These are phyloP conservation scores for Conger conger DNA, from an alignment of 2,113 vertebrate species.

Conservation along the genomic window DNA sequence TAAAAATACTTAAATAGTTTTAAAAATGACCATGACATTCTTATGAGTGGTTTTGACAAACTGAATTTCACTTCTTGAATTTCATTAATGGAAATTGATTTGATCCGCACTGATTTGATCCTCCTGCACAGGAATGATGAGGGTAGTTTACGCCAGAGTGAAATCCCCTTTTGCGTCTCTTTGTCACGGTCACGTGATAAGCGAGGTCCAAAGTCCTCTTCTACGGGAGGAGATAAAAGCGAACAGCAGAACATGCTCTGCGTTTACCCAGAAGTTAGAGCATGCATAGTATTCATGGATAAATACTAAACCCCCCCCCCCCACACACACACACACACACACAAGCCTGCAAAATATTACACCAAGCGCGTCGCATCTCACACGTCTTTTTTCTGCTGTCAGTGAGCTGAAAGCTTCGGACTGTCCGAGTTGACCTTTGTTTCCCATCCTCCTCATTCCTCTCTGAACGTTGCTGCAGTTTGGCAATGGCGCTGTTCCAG, in stretches of 20 bases:
- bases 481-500: not conserved
- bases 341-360: not conserved
- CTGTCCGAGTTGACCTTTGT: not conserved
- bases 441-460: not conserved
- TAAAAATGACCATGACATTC: too few species aligned
- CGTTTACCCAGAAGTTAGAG: not conserved
- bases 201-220: too few species aligned
- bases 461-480: not conserved
- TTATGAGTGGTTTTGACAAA: too few species aligned
- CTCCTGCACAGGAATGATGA: too few species aligned
- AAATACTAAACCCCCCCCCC: not conserved
- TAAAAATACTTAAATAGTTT: too few species aligned
- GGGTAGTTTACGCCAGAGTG: too few species aligned
- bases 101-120: too few species aligned
- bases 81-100: too few species aligned
- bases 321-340: too few species aligned
- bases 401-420: not conserved
- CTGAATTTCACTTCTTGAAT: too few species aligned
- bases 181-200: too few species aligned
- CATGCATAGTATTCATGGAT: not conserved
- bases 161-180: too few species aligned
- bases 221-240: not conserved
- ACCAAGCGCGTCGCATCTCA: not conserved
- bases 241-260: not conserved
- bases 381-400: not conserved